Base-by-base conservation (phyloP, 2,888 invertebrate species). In the Endotricha flammealis region DNA sequence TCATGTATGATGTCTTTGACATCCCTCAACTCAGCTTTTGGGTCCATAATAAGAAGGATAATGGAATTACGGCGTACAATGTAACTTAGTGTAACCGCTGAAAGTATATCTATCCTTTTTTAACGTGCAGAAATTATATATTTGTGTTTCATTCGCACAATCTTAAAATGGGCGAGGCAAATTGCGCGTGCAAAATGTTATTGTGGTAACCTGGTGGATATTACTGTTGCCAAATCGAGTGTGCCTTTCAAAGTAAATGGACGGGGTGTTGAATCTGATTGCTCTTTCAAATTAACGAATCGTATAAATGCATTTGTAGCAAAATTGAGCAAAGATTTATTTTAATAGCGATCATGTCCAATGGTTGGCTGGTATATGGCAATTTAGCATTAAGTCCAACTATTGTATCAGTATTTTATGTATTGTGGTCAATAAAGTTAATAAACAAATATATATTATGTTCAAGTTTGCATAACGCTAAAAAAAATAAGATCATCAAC, bases 1-100 rank as follows among this genome's bases (percentile, higher is more conserved):
- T 22, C 23, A 8, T 23, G 9, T 29, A 34, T 29, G 12, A 13
- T 11, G 10, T 9, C 14, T 13, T 14, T 33, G 17, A 35, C 28
- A 22, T 16, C 14, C 10, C 35, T 9, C 20, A 3, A 12, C 12
- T 12, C 11, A 12, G 20, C 5, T 34, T 28, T 12, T 10, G 27
- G 2, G 25, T n/a, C 4, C 25, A 29, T 22, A 35, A 35, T 35
- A 12, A 29, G 29, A 29, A 29, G 29, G 29, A 29, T 35, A 35
- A 35, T 29, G 12, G 11, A 35, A 29, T 35, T 35, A 35, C 10
- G 13, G 9, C 28, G 24, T 32, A n/a, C 1, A 20, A 16, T 7
- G n/a, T 20, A 20, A 20, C 20, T 16, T 6, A 16, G 16, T 20
- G 20, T 20, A 20, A 6, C n/a, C 3, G 8, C 20, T 20, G n/a